Evolutionary conservation across 1,140 invertebrate species (phyloP).

Genomic region (Thaumetopoea pityocampa): DNA sequence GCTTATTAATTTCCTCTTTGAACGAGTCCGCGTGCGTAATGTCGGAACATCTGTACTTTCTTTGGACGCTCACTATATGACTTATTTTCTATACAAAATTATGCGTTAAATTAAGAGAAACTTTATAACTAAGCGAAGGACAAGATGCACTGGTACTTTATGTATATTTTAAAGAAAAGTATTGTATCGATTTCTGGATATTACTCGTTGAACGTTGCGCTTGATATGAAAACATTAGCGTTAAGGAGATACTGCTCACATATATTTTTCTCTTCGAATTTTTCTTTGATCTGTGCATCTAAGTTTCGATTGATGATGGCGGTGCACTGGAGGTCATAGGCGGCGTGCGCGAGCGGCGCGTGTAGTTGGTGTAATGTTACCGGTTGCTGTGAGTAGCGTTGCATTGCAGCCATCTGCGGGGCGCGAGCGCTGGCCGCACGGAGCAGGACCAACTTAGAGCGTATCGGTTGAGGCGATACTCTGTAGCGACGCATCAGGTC

Average conservation of each 20-base stretch:
- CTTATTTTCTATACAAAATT: too few species aligned
- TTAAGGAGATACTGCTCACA: slow-evolving; percentile 40
- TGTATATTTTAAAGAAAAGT: slow-evolving; percentile 3
- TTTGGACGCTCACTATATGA: too few species aligned
- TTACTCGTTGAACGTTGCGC: too few species aligned
- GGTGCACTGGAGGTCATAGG: slow-evolving; percentile 35
- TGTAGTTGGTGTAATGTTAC: slow-evolving; percentile 26
- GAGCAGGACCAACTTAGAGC: slow-evolving; percentile 31
- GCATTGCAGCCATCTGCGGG: not conserved
- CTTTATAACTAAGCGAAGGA: too few species aligned
- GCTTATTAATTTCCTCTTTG: too few species aligned
- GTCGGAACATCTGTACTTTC: too few species aligned
- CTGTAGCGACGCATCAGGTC: slow-evolving; percentile 18
- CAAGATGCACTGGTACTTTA: too few species aligned
- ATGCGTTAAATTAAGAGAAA: too few species aligned
- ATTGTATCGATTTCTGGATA: slow-evolving; percentile 4
- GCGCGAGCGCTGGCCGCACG: not conserved
- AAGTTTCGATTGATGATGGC: slow-evolving; percentile 40
- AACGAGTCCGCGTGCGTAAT: too few species aligned
- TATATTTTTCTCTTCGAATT: slow-evolving; percentile 35
- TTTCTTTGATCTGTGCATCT: slow-evolving; percentile 25
- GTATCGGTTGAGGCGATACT: slow-evolving; percentile 16
- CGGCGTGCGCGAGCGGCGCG: slow-evolving; percentile 24
- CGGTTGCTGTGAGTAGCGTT: not conserved
- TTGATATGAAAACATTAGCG: slow-evolving; percentile 22